phyloP scores from a whole-genome alignment of 2,888 invertebrate species.

The Lasioglossum lativentre region DNA sequence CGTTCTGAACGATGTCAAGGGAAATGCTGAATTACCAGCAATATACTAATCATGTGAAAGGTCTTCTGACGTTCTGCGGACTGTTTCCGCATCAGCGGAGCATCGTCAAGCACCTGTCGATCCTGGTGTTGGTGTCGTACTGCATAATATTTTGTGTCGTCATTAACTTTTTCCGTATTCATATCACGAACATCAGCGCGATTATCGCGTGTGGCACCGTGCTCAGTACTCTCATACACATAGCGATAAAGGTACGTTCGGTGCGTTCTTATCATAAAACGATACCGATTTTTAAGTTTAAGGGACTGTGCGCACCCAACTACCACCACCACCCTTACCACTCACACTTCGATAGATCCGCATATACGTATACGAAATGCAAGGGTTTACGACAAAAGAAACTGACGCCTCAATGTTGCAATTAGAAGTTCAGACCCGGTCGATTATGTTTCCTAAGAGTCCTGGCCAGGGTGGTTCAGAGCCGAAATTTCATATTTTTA shows the following conservation, averaged over 20 bases:
- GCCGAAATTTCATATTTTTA: too few species aligned
- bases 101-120: not conserved
- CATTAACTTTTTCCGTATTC: not conserved
- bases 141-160: not conserved
- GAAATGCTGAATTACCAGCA: not conserved
- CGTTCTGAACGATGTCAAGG: not conserved
- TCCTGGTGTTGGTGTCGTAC: not conserved
- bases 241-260: not conserved
- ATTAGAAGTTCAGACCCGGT: too few species aligned
- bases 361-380: too few species aligned
- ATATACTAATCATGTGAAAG: not conserved
- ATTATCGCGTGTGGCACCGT: not conserved
- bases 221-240: not conserved
- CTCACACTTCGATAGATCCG: too few species aligned
- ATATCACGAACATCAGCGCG: not conserved
- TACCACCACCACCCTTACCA: too few species aligned
- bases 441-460: too few species aligned
- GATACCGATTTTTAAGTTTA: too few species aligned
- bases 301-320: too few species aligned
- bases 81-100: not conserved
- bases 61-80: not conserved
- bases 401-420: too few species aligned
- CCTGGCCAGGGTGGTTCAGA: too few species aligned
- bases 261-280: not conserved
- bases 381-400: too few species aligned